Conservation (phyloP, 1,140 invertebrate species). For the Macrobrachium rosenbergii region DNA sequence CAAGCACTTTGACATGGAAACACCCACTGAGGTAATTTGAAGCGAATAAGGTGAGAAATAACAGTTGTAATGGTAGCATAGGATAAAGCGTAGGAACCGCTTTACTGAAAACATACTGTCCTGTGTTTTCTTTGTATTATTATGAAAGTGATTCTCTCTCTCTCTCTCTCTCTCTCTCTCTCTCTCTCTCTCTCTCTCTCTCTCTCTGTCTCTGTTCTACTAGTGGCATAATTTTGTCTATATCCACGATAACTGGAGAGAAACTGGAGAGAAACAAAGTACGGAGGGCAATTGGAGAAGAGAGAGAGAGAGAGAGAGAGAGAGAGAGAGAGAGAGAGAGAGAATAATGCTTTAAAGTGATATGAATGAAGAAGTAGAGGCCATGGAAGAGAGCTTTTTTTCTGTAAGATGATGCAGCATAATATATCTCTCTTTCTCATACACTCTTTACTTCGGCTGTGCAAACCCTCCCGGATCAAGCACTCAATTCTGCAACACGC, state of each 20-base stretch:
- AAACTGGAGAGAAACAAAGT: not conserved
- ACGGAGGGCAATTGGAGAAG: not conserved
- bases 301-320: conserved; percentile 34
- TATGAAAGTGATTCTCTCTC: not conserved
- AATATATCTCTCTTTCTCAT: not conserved
- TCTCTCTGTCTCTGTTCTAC: not conserved
- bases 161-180: conserved; percentile 26
- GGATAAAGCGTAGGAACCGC: too few species aligned
- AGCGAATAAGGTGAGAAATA: too few species aligned
- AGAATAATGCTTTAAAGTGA: not conserved
- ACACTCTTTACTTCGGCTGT: not conserved
- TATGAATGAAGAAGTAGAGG: not conserved
- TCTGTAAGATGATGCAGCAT: not conserved
- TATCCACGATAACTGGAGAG: not conserved
- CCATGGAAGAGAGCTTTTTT: not conserved
- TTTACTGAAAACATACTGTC: too few species aligned
- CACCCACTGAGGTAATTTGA: too few species aligned
- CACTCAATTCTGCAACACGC: too few species aligned
- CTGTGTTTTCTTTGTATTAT: not conserved
- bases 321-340: conserved; percentile 30
- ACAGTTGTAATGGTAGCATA: too few species aligned
- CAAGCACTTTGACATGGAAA: too few species aligned
- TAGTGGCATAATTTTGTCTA: not conserved
- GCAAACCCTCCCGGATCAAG: too few species aligned
- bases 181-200: conserved; percentile 24